These are phyloP conservation scores for Rhimphoctona megacephalus DNA, from an alignment of 2,888 invertebrate genomes.

Conservation along the genomic window DNA sequence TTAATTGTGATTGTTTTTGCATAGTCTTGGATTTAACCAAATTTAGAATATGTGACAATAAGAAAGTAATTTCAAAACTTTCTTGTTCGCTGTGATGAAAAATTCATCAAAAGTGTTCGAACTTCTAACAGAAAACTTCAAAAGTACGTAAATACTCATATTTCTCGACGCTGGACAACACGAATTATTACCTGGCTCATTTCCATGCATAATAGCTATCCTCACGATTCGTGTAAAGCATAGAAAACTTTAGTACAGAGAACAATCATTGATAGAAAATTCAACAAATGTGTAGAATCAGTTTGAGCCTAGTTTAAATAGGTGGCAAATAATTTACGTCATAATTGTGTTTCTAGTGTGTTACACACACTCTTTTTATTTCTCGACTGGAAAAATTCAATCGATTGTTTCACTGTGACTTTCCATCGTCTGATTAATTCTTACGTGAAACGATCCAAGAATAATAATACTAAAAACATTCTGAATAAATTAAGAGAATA, in stretches of 20 bases:
- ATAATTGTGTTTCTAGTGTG: neutral
- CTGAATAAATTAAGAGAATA: neutral
- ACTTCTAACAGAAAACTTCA: neutral
- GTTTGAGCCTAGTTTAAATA: slow-evolving; percentile 6
- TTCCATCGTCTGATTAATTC: neutral
- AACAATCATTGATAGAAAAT: slow-evolving; percentile 12
- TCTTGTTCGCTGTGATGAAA: neutral
- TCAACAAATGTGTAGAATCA: neutral
- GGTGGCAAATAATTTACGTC: slow-evolving; percentile 6
- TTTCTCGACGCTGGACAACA: neutral
- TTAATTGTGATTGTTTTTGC: too few relatives aligned
- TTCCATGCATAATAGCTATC: neutral
- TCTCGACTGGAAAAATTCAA: neutral
- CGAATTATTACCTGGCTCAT: neutral
- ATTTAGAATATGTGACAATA: too few relatives aligned
- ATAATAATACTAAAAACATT: neutral
- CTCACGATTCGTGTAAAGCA: neutral
- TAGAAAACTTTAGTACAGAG: neutral
- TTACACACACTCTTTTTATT: neutral
- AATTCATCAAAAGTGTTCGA: neutral
- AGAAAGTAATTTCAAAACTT: too few relatives aligned
- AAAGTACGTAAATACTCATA: neutral
- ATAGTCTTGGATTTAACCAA: too few relatives aligned
- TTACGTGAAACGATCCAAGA: neutral
- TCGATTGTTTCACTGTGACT: neutral